Conservation (phyloP, 2,113 vertebrate genomes). For the Terrapene triunguis region DNA sequence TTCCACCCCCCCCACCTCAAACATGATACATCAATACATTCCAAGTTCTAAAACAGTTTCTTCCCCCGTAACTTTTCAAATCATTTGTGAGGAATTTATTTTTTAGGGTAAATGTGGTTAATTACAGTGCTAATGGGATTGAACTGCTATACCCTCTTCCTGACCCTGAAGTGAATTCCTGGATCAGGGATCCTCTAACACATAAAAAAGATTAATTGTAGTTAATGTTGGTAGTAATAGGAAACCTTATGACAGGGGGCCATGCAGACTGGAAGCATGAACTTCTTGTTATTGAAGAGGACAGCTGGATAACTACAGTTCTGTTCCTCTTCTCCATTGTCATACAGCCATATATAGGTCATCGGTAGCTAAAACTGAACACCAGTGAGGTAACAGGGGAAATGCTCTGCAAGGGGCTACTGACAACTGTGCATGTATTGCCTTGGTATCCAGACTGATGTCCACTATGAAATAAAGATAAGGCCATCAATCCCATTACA, state of each 20-base stretch:
- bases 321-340: not conserved
- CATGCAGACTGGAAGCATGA: not conserved
- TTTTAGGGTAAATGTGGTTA: slow-evolving; percentile 49
- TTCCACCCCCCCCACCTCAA: slow-evolving; percentile 12
- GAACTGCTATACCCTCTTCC: not conserved
- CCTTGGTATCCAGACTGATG: not conserved
- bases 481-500: not conserved
- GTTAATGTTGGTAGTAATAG: not conserved
- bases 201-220: not conserved
- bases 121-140: slow-evolving; percentile 31
- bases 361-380: not conserved
- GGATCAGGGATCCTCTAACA: not conserved
- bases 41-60: slow-evolving; percentile 53
- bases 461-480: not conserved
- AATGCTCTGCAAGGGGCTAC: not conserved
- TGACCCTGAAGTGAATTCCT: slow-evolving; percentile 1
- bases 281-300: not conserved
- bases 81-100: not conserved
- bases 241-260: not conserved
- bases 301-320: not conserved
- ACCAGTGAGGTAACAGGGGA: not conserved
- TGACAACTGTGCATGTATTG: not conserved
- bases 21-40: slow-evolving; percentile 61
- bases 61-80: slow-evolving; percentile 22
- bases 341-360: not conserved